phyloP scores from a whole-genome alignment of 2,888 invertebrate species.

The Pristionchus maxplancki region DNA sequence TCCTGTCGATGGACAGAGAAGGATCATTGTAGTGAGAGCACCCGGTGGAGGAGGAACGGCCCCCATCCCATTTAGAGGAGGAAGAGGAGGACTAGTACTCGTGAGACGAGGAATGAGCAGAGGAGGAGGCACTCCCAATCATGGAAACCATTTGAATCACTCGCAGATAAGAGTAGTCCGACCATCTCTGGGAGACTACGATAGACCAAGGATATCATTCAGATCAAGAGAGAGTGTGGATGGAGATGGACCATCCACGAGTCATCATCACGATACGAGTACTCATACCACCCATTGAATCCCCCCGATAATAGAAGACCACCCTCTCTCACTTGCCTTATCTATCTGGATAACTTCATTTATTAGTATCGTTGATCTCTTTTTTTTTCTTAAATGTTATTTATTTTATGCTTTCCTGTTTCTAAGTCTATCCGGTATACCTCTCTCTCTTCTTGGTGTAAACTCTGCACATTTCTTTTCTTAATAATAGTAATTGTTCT shows the following conservation, averaged over 20 bases:
- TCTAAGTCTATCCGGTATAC: neutral
- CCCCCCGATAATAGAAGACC: neutral
- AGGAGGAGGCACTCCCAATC: neutral
- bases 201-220: slow-evolving; percentile 55
- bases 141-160: neutral
- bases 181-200: slow-evolving; percentile 59
- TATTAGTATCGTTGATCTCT: slow-evolving; percentile 4
- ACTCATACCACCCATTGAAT: neutral
- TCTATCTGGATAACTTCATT: neutral
- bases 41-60: slow-evolving; percentile 39
- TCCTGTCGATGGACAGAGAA: neutral
- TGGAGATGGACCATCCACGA: slow-evolving; percentile 12
- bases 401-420: neutral
- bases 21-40: slow-evolving; percentile 35
- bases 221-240: slow-evolving; percentile 49
- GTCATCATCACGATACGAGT: neutral
- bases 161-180: slow-evolving; percentile 1
- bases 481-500: neutral
- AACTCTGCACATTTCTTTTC: neutral
- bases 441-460: neutral
- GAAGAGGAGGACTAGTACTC: neutral
- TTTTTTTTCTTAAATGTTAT: slow-evolving; percentile 3
- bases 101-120: slow-evolving; percentile 23
- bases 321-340: neutral
- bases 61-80: neutral